Evolutionary conservation across 2,888 invertebrate genomes (phyloP).

Genomic region (Perithous albicinctus): DNA sequence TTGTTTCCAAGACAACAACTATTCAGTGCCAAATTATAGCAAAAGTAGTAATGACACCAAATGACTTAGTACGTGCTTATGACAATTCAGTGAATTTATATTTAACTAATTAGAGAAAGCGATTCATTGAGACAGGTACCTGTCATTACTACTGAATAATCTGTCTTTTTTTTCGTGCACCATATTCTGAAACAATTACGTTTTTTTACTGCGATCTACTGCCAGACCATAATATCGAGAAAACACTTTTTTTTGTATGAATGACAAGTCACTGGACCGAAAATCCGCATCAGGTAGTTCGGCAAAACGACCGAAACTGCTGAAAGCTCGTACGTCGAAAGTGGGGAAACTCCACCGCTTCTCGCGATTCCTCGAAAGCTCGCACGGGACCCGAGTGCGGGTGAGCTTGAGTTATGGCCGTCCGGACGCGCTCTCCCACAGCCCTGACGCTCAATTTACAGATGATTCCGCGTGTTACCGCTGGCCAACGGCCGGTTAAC

Average conservation of each 20-base stretch:
- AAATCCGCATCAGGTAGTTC: slow-evolving; percentile 16
- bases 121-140: no score
- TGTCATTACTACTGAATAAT: no score
- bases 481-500: slow-evolving; percentile 85
- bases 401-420: slow-evolving; percentile 85
- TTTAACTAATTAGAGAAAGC: no score
- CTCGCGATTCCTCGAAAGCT: slow-evolving; percentile 57
- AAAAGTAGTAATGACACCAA: no score
- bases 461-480: slow-evolving; percentile 87
- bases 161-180: no score
- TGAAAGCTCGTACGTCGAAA: slow-evolving; percentile 38
- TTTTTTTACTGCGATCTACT: background rate
- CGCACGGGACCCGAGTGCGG: slow-evolving; percentile 68
- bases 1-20: no score
- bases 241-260: background rate
- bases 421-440: slow-evolving; percentile 82
- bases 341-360: slow-evolving; percentile 41
- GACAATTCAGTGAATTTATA: no score
- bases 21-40: no score
- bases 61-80: no score
- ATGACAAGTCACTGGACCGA: slow-evolving; percentile 12
- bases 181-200: background rate
- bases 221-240: background rate
- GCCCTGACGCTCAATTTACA: slow-evolving; percentile 87
- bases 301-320: slow-evolving; percentile 50